Evolutionary conservation across 30 jellyfish, hydroid and myxozoan genomes (phyloP), one percentile per base, ranked within the genome.

Genomic region (Nemopilema nomurai): DNA sequence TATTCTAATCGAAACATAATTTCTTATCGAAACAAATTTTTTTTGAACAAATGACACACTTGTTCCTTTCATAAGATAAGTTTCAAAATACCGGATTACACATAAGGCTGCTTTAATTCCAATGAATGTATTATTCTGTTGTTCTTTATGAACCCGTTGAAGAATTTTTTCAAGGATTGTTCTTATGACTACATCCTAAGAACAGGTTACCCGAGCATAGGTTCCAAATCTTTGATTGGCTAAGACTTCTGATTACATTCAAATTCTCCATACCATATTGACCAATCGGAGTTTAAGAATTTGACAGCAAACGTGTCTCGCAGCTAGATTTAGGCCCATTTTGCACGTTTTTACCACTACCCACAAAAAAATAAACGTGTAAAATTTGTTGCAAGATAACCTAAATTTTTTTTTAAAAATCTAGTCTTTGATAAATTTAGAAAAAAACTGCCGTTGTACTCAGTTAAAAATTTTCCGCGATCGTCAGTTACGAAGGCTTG

Each of bases 291-390:
- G 50, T 51, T 26, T 21, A 18, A 4, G 63, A 70, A 24, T 70
- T 16, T 24, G 63, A 24, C 21, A 26, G 18, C 63, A 24, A 70
- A 26, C 27, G 62, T 24, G 29, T 16, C 27, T 70, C 80, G 50
- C 80, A 70, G 80, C 80, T 70, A 70, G 50, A 70, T 70, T 70
- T 70, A 70, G 62, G 62, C 80, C 80, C 49, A 28, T 70, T 70
- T 70, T 70, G 63, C 65, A 27, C 80, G 49, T 70, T 70, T 70
- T 24, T 0, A 70, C 80, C 49, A 70, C 80, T 57, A 0, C 50
- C 49, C 80, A 70, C 65, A 24, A 70, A 70, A 70, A 70, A 70
- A 28, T 24, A 27, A 7, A 24, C 22, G 80, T 70, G 64, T 57
- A 70, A 28, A 24, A 24, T 70, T 51, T 28, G 80, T 70, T 70